These are phyloP conservation scores for Micrastur ruficollis DNA, from an alignment of 2,797 vertebrate species.

Conservation along the genomic window DNA sequence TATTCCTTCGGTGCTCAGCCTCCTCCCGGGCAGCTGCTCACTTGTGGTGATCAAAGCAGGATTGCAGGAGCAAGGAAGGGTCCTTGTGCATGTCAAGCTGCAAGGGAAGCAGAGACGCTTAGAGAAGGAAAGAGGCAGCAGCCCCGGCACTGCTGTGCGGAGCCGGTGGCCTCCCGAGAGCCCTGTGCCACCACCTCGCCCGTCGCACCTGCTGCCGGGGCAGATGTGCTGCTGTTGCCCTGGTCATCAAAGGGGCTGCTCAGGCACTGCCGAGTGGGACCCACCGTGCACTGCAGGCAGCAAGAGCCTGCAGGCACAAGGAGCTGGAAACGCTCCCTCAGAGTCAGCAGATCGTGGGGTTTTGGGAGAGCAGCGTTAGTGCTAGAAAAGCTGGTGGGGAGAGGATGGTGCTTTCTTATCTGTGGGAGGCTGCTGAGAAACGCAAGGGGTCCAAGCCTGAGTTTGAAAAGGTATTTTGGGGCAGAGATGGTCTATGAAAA, in stretches of 20 bases:
- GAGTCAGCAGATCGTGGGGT: not conserved
- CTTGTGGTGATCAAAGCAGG: not conserved
- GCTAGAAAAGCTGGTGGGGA: not conserved
- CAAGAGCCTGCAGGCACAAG: not conserved
- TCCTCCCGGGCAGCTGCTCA: rapidly evolving
- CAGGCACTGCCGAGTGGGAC: rapidly evolving
- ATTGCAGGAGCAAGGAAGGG: not conserved
- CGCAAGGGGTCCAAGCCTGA: not conserved
- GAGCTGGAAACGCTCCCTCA: not conserved
- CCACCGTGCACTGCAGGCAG: not conserved
- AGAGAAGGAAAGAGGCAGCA: not conserved
- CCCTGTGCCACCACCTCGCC: not conserved
- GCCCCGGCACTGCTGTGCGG: rapidly evolving
- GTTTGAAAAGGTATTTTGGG: not conserved
- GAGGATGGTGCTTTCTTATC: not conserved
- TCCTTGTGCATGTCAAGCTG: constrained; percentile 64
- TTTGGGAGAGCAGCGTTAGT: not conserved
- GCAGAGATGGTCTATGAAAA: not conserved
- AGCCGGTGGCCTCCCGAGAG: not conserved
- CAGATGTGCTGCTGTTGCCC: not conserved
- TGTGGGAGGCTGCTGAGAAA: not conserved
- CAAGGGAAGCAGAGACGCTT: not conserved
- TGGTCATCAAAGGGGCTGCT: not conserved
- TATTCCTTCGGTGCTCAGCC: not conserved
- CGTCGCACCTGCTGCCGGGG: rapidly evolving